Percentiles rank a stretch among this genome's conserved stretches.
Evolutionary conservation across 2,888 invertebrate species (phyloP).

Genomic region (Teleiodes luculella): DNA sequence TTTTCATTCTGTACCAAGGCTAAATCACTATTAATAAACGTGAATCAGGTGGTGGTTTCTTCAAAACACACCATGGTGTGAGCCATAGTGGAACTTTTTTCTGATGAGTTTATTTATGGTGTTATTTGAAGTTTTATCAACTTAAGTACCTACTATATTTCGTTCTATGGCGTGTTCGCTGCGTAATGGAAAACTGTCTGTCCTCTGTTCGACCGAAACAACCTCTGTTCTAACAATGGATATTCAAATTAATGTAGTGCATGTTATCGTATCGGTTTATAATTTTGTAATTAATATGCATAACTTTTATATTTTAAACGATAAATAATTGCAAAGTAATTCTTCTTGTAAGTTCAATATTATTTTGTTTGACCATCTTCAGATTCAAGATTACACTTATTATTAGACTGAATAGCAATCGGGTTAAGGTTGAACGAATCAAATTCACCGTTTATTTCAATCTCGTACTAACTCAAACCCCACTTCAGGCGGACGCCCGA

Average conservation of each 20-base stretch:
- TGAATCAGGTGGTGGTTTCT: not conserved
- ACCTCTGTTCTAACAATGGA: constrained; percentile 6
- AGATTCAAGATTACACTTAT: too few species aligned
- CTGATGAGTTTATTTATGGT: too few species aligned
- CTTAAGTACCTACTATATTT: too few species aligned
- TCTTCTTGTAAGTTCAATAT: too few species aligned
- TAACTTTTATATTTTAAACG: too few species aligned
- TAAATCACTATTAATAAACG: not conserved
- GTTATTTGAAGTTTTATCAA: too few species aligned
- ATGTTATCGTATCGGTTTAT: too few species aligned
- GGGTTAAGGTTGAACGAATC: not conserved
- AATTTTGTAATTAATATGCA: too few species aligned
- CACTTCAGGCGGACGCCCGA: not conserved
- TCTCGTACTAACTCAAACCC: not conserved
- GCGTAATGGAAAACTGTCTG: constrained; percentile 1
- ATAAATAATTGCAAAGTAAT: too few species aligned
- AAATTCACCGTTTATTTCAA: not conserved
- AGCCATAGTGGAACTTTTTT: too few species aligned
- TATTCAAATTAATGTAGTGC: constrained; percentile 2
- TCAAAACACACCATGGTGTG: not conserved
- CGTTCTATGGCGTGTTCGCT: not conserved
- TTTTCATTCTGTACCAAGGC: not conserved
- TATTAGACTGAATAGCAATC: not conserved
- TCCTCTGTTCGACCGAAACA: constrained; percentile 3
- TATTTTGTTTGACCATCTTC: too few species aligned